Evolutionary conservation across 2,888 invertebrate species (phyloP).

Genomic region (Drosophila mimica): DNA sequence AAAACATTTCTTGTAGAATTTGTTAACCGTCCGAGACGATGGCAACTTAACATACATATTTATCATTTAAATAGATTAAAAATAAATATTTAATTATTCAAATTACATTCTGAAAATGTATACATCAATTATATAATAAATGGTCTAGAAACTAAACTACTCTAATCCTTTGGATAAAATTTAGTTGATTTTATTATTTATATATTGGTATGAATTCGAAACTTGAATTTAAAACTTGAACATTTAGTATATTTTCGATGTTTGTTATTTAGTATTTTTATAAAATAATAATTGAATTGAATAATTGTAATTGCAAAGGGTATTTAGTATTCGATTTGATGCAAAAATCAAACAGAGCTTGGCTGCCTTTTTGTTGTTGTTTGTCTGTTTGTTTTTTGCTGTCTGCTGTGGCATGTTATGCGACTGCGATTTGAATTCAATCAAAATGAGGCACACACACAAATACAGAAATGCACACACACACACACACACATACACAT

Average conservation of each 20-base stretch:
- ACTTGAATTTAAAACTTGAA: not conserved
- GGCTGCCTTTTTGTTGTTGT: conserved; percentile 32
- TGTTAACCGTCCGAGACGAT: not conserved
- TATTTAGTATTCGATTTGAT: conserved; percentile 28
- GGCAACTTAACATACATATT: not conserved
- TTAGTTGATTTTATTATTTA: too few relatives aligned
- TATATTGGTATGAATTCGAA: too few relatives aligned
- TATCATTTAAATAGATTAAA: not conserved
- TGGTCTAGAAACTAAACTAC: not conserved
- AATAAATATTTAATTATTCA: not conserved
- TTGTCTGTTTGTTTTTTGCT: conserved; percentile 17
- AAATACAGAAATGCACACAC: conserved; percentile 7
- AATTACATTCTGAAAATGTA: not conserved
- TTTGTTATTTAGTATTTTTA: not conserved
- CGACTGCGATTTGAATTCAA: conserved; percentile 83
- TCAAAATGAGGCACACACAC: conserved; percentile 74
- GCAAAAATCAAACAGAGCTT: not conserved
- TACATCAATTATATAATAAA: not conserved
- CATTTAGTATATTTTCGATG: not conserved
- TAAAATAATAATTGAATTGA: too few relatives aligned
- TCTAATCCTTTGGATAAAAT: too few relatives aligned
- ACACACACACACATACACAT: not conserved
- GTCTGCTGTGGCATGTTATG: conserved; percentile 70
- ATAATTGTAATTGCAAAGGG: conserved; percentile 11
- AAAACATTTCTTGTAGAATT: not conserved